Evolutionary conservation across 2,888 invertebrate genomes (phyloP).

Genomic region (Nebria salina): DNA sequence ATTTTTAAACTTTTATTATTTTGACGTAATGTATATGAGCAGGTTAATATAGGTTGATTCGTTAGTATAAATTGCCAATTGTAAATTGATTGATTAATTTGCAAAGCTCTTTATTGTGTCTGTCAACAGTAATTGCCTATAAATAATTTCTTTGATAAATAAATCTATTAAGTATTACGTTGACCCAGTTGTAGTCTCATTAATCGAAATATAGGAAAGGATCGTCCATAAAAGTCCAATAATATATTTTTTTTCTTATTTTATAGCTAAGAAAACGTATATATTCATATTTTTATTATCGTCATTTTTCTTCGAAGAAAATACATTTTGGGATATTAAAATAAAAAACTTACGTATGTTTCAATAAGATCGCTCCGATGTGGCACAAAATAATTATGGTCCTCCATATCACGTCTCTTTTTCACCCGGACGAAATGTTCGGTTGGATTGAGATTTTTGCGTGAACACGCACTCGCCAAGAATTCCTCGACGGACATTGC

Average conservation of each 20-base stretch:
- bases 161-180: neutral
- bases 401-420: conserved; percentile 93
- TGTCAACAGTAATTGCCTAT: neutral
- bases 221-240: neutral
- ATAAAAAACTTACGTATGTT: conserved; percentile 82
- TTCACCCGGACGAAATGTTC: conserved; percentile 97
- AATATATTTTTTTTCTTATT: no score
- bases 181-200: neutral
- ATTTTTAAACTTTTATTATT: no score
- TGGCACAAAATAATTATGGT: conserved; percentile 96
- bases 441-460: conserved; percentile 91
- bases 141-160: neutral
- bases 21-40: neutral
- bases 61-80: neutral
- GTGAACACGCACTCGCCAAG: conserved; percentile 89
- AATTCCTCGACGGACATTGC: conserved; percentile 97
- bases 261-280: no score
- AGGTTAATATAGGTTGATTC: neutral
- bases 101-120: neutral
- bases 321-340: conserved; percentile 4
- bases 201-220: neutral
- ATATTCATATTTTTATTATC: no score
- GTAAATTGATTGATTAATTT: neutral
- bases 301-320: conserved; percentile 34
- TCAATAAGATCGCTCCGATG: conserved; percentile 94